These are phyloP conservation scores for Crypturellus undulatus DNA, from an alignment of 2,113 vertebrate genomes.

Conservation along the genomic window DNA sequence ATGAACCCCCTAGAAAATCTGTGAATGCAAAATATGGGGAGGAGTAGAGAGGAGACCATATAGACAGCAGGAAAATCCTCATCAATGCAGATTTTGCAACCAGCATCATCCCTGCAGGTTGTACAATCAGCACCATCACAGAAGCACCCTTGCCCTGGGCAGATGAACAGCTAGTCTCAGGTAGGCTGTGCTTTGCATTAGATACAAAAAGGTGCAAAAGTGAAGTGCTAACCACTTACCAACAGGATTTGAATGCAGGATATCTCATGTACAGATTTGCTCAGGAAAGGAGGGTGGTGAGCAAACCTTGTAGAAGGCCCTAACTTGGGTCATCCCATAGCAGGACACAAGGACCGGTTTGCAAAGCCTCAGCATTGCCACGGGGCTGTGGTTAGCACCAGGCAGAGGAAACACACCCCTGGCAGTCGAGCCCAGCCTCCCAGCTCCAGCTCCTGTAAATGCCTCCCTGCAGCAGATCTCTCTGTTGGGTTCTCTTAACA, in stretches of 20 bases:
- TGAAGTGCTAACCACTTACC: neutral
- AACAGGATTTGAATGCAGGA: neutral
- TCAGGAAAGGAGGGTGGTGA: neutral
- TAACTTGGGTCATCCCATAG: neutral
- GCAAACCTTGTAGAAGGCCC: neutral
- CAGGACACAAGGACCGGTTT: neutral
- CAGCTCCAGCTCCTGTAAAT: neutral
- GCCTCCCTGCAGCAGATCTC: neutral
- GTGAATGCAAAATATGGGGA: fast-evolving
- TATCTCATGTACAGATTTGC: neutral
- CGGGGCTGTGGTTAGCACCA: neutral
- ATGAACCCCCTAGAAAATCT: neutral
- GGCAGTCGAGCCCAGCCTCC: neutral
- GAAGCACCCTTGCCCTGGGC: neutral
- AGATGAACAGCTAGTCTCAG: neutral
- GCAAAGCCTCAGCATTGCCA: neutral
- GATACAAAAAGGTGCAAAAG: neutral
- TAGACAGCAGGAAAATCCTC: fast-evolving
- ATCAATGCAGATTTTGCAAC: neutral
- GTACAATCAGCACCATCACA: neutral
- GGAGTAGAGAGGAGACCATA: neutral
- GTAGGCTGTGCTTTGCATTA: neutral
- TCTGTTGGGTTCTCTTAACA: neutral
- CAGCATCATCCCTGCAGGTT: neutral
- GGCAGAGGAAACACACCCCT: neutral